Evolutionary conservation across 2,113 vertebrate species (phyloP).

Genomic region (Phylloscopus whistleri): DNA sequence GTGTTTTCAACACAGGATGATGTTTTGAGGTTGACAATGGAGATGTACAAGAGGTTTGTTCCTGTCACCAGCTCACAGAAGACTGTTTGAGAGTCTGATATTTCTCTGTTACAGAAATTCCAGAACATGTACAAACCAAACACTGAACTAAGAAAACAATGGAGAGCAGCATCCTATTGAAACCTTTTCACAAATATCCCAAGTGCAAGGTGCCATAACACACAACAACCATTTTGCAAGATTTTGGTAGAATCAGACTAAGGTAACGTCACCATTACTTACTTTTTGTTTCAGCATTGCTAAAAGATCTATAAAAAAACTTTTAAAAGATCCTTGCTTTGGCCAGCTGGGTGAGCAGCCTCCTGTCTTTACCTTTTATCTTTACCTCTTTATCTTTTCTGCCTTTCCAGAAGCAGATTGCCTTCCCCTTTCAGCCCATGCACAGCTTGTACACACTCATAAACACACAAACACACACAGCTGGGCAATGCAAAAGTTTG

Average conservation of each 20-base stretch:
- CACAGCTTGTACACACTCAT: too few species aligned
- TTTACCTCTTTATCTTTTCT: background rate
- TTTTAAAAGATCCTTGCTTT: rapidly evolving
- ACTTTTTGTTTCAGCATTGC: background rate
- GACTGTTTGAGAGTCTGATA: background rate
- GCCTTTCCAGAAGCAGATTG: background rate
- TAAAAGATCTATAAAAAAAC: background rate
- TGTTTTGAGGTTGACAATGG: background rate
- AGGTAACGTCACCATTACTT: background rate
- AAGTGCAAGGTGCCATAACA: background rate
- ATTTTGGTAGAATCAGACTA: background rate
- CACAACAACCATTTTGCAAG: background rate
- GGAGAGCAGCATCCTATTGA: background rate
- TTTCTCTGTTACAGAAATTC: background rate
- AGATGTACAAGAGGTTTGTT: background rate
- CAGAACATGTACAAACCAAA: background rate
- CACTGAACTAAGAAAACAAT: background rate
- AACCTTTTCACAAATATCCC: background rate
- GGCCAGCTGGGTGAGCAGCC: background rate
- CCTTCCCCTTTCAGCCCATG: background rate
- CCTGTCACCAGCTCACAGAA: background rate
- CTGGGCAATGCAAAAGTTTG: background rate
- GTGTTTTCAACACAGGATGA: background rate
- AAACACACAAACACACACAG: background rate
- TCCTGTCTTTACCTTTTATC: background rate